These are phyloP conservation scores for Calliphora vicina DNA, from an alignment of 1,140 invertebrate species.

Conservation along the genomic window DNA sequence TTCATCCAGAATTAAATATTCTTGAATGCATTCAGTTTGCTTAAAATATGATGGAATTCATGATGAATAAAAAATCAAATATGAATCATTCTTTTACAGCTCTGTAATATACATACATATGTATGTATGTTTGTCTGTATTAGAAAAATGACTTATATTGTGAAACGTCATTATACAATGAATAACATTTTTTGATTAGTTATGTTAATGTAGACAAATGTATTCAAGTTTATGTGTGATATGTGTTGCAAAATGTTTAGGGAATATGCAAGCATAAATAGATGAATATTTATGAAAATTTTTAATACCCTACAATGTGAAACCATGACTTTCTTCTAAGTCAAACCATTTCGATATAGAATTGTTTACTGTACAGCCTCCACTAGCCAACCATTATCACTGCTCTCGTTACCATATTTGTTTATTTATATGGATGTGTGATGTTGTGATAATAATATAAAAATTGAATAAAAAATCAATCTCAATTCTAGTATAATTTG, in stretches of 20 bases:
- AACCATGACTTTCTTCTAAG: too few relatives aligned
- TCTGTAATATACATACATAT: too few relatives aligned
- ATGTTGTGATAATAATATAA: slow-evolving; percentile 2
- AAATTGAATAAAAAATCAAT: slow-evolving; percentile 33
- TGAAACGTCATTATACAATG: background rate
- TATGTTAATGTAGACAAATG: background rate
- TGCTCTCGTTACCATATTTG: too few relatives aligned
- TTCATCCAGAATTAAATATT: too few relatives aligned
- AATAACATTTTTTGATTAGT: background rate
- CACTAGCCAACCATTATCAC: too few relatives aligned
- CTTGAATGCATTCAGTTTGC: too few relatives aligned
- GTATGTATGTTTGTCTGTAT: background rate
- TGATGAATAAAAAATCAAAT: too few relatives aligned
- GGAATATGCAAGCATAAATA: background rate
- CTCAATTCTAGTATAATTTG: slow-evolving; percentile 26
- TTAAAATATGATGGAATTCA: too few relatives aligned
- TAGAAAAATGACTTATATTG: background rate
- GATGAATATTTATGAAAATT: background rate
- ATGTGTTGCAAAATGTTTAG: background rate
- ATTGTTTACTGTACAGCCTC: too few relatives aligned
- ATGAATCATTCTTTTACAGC: too few relatives aligned
- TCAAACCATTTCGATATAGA: too few relatives aligned
- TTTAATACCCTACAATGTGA: background rate
- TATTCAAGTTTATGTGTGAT: background rate
- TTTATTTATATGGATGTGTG: background rate